Evolutionary conservation across 1,140 invertebrate species (phyloP).

Genomic region (Pemphigus obesinymphae): DNA sequence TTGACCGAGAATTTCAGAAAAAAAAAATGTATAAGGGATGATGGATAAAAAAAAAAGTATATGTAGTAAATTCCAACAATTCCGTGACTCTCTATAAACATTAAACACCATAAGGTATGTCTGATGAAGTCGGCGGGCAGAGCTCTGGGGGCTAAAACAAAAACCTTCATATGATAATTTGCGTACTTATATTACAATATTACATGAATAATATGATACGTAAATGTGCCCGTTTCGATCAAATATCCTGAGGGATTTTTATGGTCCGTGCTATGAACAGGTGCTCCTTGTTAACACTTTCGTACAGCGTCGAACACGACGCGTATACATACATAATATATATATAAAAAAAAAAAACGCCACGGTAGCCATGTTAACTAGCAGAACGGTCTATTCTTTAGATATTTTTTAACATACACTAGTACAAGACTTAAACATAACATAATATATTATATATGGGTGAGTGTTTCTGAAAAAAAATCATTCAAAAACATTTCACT

Average conservation of each 20-base stretch:
- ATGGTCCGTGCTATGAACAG: constrained; percentile 12
- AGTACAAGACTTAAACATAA: no score
- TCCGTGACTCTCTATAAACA: not conserved
- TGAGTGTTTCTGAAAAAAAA: no score
- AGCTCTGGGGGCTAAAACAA: not conserved
- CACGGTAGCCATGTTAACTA: constrained; percentile 22
- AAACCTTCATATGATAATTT: not conserved
- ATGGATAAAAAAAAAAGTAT: not conserved
- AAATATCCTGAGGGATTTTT: not conserved
- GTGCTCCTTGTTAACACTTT: constrained; percentile 33
- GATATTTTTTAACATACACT: no score
- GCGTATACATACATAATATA: not conserved
- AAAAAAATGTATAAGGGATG: not conserved
- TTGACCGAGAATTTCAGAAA: not conserved
- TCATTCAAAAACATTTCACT: not conserved
- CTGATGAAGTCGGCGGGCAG: not conserved
- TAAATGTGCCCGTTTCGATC: not conserved
- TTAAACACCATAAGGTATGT: not conserved
- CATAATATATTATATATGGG: not conserved
- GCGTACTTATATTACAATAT: not conserved
- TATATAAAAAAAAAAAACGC: not conserved
- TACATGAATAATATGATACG: not conserved
- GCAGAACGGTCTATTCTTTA: not conserved
- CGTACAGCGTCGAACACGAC: not conserved
- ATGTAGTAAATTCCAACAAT: not conserved